Base-by-base conservation (phyloP, 2,113 vertebrate species). In the Eudyptes chrysolophus region DNA sequence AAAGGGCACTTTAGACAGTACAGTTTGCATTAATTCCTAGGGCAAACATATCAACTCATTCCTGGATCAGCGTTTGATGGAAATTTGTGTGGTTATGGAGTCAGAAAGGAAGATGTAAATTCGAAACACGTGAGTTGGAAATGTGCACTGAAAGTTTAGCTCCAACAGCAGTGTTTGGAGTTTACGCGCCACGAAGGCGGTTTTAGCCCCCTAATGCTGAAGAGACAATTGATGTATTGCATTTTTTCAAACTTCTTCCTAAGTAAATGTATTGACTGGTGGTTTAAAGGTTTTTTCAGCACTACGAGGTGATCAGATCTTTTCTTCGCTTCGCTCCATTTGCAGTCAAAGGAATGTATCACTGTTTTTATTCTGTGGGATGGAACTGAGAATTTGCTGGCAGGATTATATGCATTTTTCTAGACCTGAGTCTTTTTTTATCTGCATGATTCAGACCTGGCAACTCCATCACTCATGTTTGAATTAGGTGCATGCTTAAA, bases 401-500 rank as follows among this genome's bases (percentile, higher is more conserved):
- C 61, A 8, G 6, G 74, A 34, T 83, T 51, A 29, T n/a, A 32
- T 5, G 11, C 66, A 8, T 82, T 94, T 92, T 97, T 95, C 94
- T 95, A 95, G 96, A 94, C 92, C 76, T 5, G 40, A 74, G 70
- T 49, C 55, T 32, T 72, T 94, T 83, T 90, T 57, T 49, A 69
- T 46, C 66, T 95, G 93, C 92, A 96, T 96, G 80, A 72, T 54
- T 93, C 79, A 94, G 49, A 70, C 82, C 96, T 95, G 58, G 93
- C 49, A 75, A n/a, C 78, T 93, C 66, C 84, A 74, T 96, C 68
- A 38, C 68, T 92, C 72, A 44, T 44, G 38, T 55, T 29, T 83
- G 81, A 69, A 77, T 77, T 54, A 44, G 58, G 68, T 95, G 93
- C 87, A 94, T 95, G 94, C 87, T 83, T 7, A 1, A 57, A 77